These are phyloP conservation scores for Eubasilissa splendida DNA, from an alignment of 2,888 invertebrate species.

Conservation along the genomic window DNA sequence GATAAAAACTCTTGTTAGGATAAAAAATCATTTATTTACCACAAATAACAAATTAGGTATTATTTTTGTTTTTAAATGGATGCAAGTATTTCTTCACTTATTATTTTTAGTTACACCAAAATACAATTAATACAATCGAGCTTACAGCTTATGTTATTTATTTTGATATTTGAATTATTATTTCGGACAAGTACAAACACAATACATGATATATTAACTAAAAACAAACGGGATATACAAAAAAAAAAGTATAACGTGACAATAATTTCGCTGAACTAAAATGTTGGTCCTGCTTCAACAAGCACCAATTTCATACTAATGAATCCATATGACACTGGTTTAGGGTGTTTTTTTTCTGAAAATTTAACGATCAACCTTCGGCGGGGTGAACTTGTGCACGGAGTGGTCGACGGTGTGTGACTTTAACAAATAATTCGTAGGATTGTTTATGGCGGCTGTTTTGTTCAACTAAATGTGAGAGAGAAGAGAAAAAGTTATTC, in stretches of 20 bases:
- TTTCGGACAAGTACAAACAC: no score
- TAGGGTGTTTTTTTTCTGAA: constrained; percentile 22
- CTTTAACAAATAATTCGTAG: constrained; percentile 24
- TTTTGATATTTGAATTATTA: no score
- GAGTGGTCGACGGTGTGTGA: constrained; percentile 5
- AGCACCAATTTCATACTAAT: constrained; percentile 11
- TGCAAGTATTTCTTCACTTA: no score
- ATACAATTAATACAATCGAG: no score
- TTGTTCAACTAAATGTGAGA: constrained; percentile 29
- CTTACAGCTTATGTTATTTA: no score
- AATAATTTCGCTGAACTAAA: not conserved
- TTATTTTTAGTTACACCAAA: no score
- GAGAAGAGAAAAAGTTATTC: constrained; percentile 40
- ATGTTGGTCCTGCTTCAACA: not conserved
- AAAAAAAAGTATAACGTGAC: not conserved
- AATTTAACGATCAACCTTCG: constrained; percentile 3
- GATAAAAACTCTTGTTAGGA: no score
- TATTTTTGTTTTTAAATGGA: no score
- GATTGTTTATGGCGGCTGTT: constrained; percentile 37
- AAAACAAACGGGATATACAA: no score
- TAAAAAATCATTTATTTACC: no score
- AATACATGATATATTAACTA: no score
- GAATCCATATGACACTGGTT: not conserved
- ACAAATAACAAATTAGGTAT: no score
- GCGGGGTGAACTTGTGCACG: not conserved